A percentile compares a stretch with the other conserved stretches of the same genome.
Conservation (phyloP, 2,888 invertebrate genomes). For the Parasteatoda lunata region DNA sequence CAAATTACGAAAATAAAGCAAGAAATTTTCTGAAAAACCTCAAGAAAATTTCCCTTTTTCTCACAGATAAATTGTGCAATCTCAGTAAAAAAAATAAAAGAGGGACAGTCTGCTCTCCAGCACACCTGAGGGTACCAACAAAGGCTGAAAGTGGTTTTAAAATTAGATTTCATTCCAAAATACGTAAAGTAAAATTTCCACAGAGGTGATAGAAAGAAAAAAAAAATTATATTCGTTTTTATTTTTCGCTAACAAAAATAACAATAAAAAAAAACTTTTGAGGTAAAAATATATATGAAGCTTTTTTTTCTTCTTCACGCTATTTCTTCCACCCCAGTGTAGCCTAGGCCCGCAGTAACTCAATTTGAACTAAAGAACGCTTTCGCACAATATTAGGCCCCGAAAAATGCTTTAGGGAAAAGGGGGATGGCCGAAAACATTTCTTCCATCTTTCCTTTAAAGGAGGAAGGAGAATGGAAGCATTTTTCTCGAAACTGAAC, state of each 20-base stretch:
- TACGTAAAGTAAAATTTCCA: slow-evolving; percentile 58
- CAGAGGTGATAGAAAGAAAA: slow-evolving; percentile 30
- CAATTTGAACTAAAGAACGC: slow-evolving; percentile 45
- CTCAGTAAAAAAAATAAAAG: slow-evolving; percentile 8
- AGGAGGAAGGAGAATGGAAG: neutral
- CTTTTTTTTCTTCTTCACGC: slow-evolving; percentile 5
- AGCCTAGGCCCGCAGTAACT: slow-evolving; percentile 33
- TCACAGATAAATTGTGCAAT: slow-evolving; percentile 17
- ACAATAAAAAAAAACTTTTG: slow-evolving; percentile 2
- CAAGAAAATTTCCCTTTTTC: neutral
- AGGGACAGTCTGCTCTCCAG: neutral
- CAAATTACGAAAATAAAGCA: no score
- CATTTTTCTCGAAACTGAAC: neutral
- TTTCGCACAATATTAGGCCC: slow-evolving; percentile 35
- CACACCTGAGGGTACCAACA: slow-evolving; percentile 45
- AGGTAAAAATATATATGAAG: neutral
- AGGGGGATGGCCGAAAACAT: neutral
- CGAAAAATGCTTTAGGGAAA: neutral
- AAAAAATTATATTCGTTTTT: slow-evolving; percentile 10
- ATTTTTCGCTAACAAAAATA: slow-evolving; percentile 32
- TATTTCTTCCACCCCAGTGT: slow-evolving; percentile 12
- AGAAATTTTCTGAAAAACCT: neutral
- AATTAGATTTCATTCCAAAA: slow-evolving; percentile 59
- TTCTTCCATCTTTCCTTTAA: neutral
- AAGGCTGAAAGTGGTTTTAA: slow-evolving; percentile 59